A percentile compares a stretch with the other conserved stretches of the same genome.
Evolutionary conservation across 2,797 vertebrate species (phyloP).

Genomic region (Ceryle rudis): DNA sequence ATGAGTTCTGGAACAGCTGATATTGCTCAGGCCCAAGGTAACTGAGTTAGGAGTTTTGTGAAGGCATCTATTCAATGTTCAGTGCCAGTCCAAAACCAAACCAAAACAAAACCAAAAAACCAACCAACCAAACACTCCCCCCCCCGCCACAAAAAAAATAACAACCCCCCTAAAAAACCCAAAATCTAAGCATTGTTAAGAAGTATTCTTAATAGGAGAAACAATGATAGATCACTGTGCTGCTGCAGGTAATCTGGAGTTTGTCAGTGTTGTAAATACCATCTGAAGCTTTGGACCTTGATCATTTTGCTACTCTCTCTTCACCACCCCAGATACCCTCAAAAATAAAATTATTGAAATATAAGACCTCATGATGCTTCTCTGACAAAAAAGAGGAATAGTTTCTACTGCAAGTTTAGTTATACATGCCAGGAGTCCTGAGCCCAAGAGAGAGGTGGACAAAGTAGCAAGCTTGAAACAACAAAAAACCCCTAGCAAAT

Average conservation of each 20-base stretch:
- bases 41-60: background rate
- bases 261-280: background rate
- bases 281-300: background rate
- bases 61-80: background rate
- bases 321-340: background rate
- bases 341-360: background rate
- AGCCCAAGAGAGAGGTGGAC: background rate
- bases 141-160: background rate
- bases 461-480: background rate
- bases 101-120: background rate
- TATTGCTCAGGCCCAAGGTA: background rate
- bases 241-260: background rate
- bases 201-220: background rate
- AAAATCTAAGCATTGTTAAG: background rate
- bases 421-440: background rate
- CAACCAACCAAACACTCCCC: too few species aligned
- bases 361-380: background rate
- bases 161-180: rapidly evolving
- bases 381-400: background rate
- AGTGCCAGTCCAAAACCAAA: background rate
- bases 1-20: background rate
- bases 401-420: background rate
- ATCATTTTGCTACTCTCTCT: background rate
- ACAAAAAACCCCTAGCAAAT: rapidly evolving
- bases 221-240: background rate